Base-by-base conservation (phyloP, 2,888 invertebrate species). In the Pheosia tremula region DNA sequence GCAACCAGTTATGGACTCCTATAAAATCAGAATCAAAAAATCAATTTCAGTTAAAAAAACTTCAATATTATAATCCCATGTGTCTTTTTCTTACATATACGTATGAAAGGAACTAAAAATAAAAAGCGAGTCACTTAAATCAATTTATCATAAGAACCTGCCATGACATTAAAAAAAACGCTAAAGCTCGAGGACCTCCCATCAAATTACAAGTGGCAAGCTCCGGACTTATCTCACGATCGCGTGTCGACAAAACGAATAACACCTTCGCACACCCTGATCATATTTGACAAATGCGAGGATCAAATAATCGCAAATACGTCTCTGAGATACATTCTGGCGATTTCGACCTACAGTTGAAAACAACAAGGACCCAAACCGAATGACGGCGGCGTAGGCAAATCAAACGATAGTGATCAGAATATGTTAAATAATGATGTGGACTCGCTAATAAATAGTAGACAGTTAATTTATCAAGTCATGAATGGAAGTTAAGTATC, bases 191-290 rank as follows among this genome's bases (percentile, higher is more conserved):
- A 78, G 81, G 86, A 86, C 87, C 87, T 85, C 87, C 87, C 86
- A 86, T 87, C 85, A 85, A 86, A 88, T 88, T 83, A 86, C 85
- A 88, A 87, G 89, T 88, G 83, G 87, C 86, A 85, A 84, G 82
- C 83, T 75, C 75, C 68, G 70, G 77, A 84, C 82, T 86, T 86
- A 88, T 89, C 87, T 83, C 81, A 76, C 77, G 81, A 88, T 89
- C 86, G 87, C 85, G 84, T 89, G 88, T 88, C 87, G 85, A 86
- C 87, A 86, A 88, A 88, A 88, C 83, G 88, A 87, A 86, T 82
- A 87, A 86, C 87, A 86, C 83, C 83, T 85, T 86, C 80, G 82
- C 83, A 81, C 79, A 78, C 83, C 83, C 84, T 86, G 81, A 86
- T 88, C 87, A 86, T 85, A 85, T 85, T 86, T 88, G 86, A 89